Evolutionary conservation across 2,113 vertebrate species (phyloP).

Genomic region (Boleophthalmus pectinirostris): DNA sequence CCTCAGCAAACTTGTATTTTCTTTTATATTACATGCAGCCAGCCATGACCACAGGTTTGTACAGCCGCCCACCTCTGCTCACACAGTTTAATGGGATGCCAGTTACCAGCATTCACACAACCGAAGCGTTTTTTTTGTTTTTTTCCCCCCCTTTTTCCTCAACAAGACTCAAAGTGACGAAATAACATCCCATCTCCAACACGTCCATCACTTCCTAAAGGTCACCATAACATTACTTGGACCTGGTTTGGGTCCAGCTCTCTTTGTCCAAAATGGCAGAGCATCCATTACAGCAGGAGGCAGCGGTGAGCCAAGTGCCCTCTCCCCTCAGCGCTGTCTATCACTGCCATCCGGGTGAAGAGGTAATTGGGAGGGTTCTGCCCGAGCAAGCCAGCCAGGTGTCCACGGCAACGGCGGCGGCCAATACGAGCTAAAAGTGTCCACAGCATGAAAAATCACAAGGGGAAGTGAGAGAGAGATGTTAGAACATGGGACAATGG

Average conservation of each 20-base stretch:
- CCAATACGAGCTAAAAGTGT: slow-evolving; percentile 34
- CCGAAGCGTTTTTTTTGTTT: background rate
- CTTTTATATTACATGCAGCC: slow-evolving; percentile 13
- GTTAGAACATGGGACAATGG: slow-evolving; percentile 1
- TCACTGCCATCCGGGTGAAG: slow-evolving; percentile 57
- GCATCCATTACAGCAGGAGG: slow-evolving; percentile 52
- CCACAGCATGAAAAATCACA: slow-evolving; percentile 9
- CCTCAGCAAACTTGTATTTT: background rate
- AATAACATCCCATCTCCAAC: slow-evolving; percentile 38
- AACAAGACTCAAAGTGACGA: slow-evolving; percentile 45
- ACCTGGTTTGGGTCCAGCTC: slow-evolving; percentile 26
- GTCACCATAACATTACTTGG: slow-evolving; percentile 46
- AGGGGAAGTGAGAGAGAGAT: background rate
- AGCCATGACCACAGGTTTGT: slow-evolving; percentile 18
- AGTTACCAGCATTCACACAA: slow-evolving; percentile 18
- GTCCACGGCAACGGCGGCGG: slow-evolving; percentile 28
- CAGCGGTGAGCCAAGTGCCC: slow-evolving; percentile 21
- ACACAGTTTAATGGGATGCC: slow-evolving; percentile 24
- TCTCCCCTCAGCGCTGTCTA: slow-evolving; percentile 30
- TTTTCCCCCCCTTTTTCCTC: slow-evolving; percentile 9
- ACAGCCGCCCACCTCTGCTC: background rate
- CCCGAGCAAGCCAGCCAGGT: slow-evolving; percentile 17
- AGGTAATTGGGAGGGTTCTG: slow-evolving; percentile 49
- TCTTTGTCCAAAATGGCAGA: slow-evolving; percentile 26
- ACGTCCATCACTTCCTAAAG: slow-evolving; percentile 54